phyloP scores from a whole-genome alignment of 2,797 vertebrate species.

The Enteromius paludinosus region DNA sequence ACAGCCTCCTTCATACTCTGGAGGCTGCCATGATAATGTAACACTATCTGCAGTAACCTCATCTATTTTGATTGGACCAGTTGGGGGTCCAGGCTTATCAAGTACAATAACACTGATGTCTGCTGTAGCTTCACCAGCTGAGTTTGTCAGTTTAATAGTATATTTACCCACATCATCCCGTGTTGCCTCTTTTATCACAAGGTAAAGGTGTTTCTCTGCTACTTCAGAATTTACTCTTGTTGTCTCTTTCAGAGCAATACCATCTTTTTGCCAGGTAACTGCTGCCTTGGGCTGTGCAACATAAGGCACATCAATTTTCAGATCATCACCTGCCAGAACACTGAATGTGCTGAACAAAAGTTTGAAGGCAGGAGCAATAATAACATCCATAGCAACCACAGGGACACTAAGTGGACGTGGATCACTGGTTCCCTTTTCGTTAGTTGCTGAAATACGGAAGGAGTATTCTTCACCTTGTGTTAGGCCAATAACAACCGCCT shows the following conservation, averaged over 20 bases:
- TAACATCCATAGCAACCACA: conserved; percentile 93
- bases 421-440: conserved; percentile 97
- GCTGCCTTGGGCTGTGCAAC: conserved; percentile 88
- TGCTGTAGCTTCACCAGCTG: conserved; percentile 87
- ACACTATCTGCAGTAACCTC: conserved; percentile 95
- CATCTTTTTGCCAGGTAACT: conserved; percentile 90
- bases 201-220: conserved; percentile 82
- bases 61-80: conserved; percentile 93
- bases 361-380: conserved; percentile 92
- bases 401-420: conserved; percentile 90
- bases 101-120: conserved; percentile 89
- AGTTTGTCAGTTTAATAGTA: conserved; percentile 87
- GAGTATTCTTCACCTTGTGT: conserved; percentile 96
- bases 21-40: conserved; percentile 90
- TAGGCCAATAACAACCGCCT: conserved; percentile 88
- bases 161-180: conserved; percentile 95
- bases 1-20: conserved; percentile 94
- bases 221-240: conserved; percentile 93
- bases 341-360: conserved; percentile 90
- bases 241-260: conserved; percentile 89
- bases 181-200: conserved; percentile 93
- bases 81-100: conserved; percentile 97
- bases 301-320: conserved; percentile 95
- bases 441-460: conserved; percentile 93
- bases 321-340: conserved; percentile 92